These are phyloP conservation scores for Tyto alba DNA, from an alignment of 2,113 vertebrate genomes.

Conservation along the genomic window DNA sequence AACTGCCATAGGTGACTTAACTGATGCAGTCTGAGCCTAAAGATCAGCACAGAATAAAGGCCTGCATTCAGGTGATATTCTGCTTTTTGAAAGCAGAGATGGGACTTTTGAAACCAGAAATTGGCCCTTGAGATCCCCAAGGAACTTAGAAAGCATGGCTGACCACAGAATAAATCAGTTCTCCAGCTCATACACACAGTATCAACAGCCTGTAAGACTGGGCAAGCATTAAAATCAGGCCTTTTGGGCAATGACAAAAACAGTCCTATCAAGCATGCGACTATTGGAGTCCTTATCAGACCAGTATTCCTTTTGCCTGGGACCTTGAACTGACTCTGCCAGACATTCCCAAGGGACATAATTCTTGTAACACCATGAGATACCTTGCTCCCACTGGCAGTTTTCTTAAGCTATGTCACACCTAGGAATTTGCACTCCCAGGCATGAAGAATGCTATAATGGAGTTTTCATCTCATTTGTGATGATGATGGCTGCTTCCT, in stretches of 20 bases:
- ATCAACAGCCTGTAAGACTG: background rate
- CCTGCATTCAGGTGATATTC: background rate
- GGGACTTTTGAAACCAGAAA: background rate
- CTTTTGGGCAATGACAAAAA: background rate
- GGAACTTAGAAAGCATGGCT: background rate
- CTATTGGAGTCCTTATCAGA: background rate
- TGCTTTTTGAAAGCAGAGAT: background rate
- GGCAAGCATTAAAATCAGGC: background rate
- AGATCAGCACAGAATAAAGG: background rate
- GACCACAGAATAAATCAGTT: background rate
- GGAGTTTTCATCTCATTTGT: background rate
- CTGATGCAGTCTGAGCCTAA: background rate
- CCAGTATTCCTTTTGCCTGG: background rate
- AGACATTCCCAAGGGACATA: background rate
- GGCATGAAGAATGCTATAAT: background rate
- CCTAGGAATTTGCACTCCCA: background rate
- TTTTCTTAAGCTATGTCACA: background rate
- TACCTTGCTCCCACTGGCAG: background rate
- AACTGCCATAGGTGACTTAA: background rate
- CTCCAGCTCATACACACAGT: background rate
- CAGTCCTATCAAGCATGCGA: fast-evolving
- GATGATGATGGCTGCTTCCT: background rate
- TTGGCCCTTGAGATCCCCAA: fast-evolving
- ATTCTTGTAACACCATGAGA: background rate
- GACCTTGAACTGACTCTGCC: background rate